Conservation (phyloP, 2,888 invertebrate genomes). For the Erannis defoliaria region DNA sequence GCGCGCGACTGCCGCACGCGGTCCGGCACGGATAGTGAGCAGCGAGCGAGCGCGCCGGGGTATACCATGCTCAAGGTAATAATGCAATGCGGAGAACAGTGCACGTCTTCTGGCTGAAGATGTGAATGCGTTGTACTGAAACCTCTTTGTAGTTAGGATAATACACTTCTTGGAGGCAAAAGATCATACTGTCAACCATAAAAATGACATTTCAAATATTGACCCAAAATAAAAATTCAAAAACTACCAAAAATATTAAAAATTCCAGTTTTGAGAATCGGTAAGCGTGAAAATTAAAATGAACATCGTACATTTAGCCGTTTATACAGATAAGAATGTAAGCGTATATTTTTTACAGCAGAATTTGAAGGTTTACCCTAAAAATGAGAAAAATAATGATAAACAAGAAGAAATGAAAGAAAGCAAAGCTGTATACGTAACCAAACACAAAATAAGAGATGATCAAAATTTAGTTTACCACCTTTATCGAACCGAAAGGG, state of each 20-base stretch:
- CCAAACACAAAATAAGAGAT: constrained; percentile 47
- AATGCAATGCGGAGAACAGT: no score
- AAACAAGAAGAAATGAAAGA: constrained; percentile 66
- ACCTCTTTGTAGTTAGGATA: background rate
- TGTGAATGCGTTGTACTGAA: background rate
- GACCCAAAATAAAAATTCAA: constrained; percentile 16
- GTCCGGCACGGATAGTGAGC: no score
- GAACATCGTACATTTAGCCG: constrained; percentile 17
- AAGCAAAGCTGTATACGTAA: constrained; percentile 61
- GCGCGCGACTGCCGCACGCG: no score
- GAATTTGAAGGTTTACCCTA: constrained; percentile 39
- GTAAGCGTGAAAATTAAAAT: constrained; percentile 21
- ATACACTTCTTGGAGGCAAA: background rate
- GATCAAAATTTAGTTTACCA: constrained; percentile 42
- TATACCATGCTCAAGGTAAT: no score
- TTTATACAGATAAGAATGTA: constrained; percentile 18
- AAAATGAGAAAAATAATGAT: constrained; percentile 59
- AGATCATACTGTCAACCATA: constrained; percentile 3
- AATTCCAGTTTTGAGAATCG: constrained; percentile 16
- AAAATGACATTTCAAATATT: constrained; percentile 8
- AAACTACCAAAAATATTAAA: constrained; percentile 23
- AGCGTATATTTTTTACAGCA: constrained; percentile 30
- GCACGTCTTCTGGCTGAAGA: no score
- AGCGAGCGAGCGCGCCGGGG: no score
- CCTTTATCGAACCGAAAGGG: constrained; percentile 27